Base-by-base conservation (phyloP, 2,113 vertebrate genomes). In the Barnardius zonarius region DNA sequence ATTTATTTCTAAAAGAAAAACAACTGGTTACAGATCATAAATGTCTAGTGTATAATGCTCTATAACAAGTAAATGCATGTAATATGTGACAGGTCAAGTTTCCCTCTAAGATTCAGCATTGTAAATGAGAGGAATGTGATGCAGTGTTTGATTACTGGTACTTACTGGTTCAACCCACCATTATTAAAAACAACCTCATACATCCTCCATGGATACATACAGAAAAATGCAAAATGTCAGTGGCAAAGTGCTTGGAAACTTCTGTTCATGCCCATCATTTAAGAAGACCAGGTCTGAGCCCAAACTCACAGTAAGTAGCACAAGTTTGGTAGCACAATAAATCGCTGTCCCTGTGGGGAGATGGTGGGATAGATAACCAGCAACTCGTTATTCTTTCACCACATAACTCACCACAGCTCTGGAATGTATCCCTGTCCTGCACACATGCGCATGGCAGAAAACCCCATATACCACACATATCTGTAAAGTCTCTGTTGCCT, bases 381-480 rank as follows among this genome's bases (percentile, higher is more conserved):
- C 28, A 59, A 24, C 37, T 54, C 5, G 3, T 35, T 73, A 51
- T 68, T 81, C 23, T 80, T 88, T n/a, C 1, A 1, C 23, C 8
- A 1, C 18, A 16, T 57, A 52, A 35, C 49, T 83, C 84, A 17
- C 11, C 1, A 3, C 55, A 63, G 13, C 25, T 49, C 81, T 67
- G 81, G 54, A 89, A 78, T 3, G 1, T 8, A 19, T 18, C 81
- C 61, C 4, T 1, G 1, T 43, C 22, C 66, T 27, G 11, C 16
- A 11, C 6, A 35, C 28, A 46, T 0, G 5, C 37, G 30, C 1
- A 1, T 9, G 48, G 17, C 44, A 90, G 22, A 76, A 85, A 86
- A 90, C 10, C 5, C 13, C 13, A 8, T 19, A 2, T 9, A 17
- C 22, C 31, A 23, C 1, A 0, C 5, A 2, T 12, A 39, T 4